A percentile compares a stretch with the other conserved stretches of the same genome.
Conservation (phyloP, 2,797 vertebrate genomes). For the Sparus aurata region DNA sequence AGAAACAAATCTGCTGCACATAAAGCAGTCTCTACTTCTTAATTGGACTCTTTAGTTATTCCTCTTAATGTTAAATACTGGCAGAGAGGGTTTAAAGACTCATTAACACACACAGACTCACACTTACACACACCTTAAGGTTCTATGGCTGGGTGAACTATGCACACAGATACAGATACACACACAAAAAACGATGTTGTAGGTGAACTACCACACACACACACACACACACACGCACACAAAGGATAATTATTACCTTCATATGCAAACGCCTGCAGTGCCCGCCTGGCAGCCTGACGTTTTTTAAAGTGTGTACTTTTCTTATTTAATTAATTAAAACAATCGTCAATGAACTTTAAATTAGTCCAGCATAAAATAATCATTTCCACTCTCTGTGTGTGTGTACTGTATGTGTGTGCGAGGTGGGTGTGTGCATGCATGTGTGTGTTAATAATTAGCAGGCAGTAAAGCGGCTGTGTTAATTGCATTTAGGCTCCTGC, state of each 20-base stretch:
- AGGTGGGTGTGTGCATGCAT: conserved; percentile 62
- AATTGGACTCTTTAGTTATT: conserved; percentile 86
- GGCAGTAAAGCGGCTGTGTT: conserved; percentile 94
- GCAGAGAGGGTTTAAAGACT: conserved; percentile 82
- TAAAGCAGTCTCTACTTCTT: conserved; percentile 68
- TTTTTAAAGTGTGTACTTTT: conserved; percentile 86
- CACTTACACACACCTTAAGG: conserved; percentile 67
- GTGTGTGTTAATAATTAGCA: conserved; percentile 98
- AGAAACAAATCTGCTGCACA: conserved; percentile 59
- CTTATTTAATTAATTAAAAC: conserved; percentile 90
- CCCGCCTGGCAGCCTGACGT: conserved; percentile 56
- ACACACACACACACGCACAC: conserved; percentile 34
- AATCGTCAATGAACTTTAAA: conserved; percentile 94
- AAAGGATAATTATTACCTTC: conserved; percentile 81
- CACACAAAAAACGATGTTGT: conserved; percentile 42
- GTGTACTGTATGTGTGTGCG: conserved; percentile 20
- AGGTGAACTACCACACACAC: conserved; percentile 34
- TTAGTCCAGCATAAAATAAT: conserved; percentile 95
- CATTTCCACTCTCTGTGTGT: conserved; percentile 67
- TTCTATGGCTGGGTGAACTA: conserved; percentile 61
- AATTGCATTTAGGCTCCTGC: conserved; percentile 95
- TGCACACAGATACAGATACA: conserved; percentile 39
- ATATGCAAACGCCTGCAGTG: conserved; percentile 76
- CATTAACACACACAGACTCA: conserved; percentile 75
- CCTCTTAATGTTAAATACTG: conserved; percentile 87